Base-by-base conservation (phyloP, 1,140 invertebrate genomes). In the Sminthurides bifidus region DNA sequence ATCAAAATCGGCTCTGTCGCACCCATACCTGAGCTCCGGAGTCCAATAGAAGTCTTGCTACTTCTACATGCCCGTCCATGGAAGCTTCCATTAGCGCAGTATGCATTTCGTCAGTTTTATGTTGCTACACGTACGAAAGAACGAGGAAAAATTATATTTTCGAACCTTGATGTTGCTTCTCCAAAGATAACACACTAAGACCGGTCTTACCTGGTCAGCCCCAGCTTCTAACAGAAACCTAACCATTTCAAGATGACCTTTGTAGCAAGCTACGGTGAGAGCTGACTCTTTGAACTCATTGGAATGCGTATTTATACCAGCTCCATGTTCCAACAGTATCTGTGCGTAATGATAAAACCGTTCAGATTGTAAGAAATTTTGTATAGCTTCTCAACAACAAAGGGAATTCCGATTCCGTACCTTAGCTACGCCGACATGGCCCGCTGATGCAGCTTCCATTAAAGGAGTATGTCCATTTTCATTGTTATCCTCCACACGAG, bases 81-180 rank as follows among this genome's bases (percentile, higher is more conserved):
- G 92, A 95, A 23, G 95, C 94, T 74, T 99, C 95, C 93, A 98
- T 98, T 2, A 99, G 74, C 24, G 95, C 94, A 1, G 94, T 98
- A 73, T 98, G 94, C 92, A 98, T 96, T 75, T 98, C 95, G 73
- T 98, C 93, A 1, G 93, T 95, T 76, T 95, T 94, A 76, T 97
- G 90, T 74, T 97, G 92, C 74, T 79, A 38, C 29, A 60, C 58
- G 56, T 38, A 59, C 41, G 60, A 62, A 45, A 37, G 10, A 37
- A 37, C 17, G 12, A 37, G 33, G n/a, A 17, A 43, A 43, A 10
- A 43, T 43, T 19, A 14, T 19, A 43, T 43, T 43, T 19, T 43
- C 6, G 24, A 14, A 17, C n/a, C 33, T n/a, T 35, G 10, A 10
- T 10, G 10, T 10, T 10, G n/a, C 8, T 35, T 10, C 8, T 35